Evolutionary conservation across 2,113 vertebrate genomes (phyloP).

Genomic region (Daubentonia madagascariensis): DNA sequence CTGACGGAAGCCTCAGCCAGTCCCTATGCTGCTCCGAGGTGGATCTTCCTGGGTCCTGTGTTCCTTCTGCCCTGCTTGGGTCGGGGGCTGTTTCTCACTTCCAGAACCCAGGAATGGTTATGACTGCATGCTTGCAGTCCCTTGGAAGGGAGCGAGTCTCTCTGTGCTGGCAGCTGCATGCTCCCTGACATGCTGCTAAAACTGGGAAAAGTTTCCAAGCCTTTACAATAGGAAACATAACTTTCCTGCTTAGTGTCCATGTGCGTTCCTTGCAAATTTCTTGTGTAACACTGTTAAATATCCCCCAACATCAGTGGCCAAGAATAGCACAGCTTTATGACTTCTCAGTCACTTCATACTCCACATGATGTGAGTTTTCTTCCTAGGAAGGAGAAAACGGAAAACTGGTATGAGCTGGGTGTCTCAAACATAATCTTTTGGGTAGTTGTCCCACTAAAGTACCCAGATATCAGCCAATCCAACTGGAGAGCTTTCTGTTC

Average conservation of each 20-base stretch:
- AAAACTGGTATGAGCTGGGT: background rate
- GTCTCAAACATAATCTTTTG: background rate
- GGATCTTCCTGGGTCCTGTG: too few species aligned
- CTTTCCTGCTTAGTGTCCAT: background rate
- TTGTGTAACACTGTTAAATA: background rate
- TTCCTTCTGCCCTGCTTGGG: background rate
- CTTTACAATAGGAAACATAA: background rate
- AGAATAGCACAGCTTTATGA: background rate
- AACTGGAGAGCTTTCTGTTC: background rate
- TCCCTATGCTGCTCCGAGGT: too few species aligned
- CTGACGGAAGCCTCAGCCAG: background rate
- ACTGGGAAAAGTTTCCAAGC: background rate
- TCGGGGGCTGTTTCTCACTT: background rate
- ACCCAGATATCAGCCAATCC: background rate
- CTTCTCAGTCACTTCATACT: background rate
- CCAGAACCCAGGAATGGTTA: background rate
- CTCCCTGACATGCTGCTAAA: background rate
- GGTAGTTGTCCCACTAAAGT: background rate
- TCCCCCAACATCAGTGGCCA: background rate
- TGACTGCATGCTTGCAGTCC: background rate
- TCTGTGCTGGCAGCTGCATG: background rate
- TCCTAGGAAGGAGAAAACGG: background rate
- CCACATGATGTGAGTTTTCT: background rate
- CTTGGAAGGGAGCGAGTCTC: background rate
- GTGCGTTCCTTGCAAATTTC: background rate